phyloP scores from a whole-genome alignment of 2,888 invertebrate species.

The Drosophila birchii region DNA sequence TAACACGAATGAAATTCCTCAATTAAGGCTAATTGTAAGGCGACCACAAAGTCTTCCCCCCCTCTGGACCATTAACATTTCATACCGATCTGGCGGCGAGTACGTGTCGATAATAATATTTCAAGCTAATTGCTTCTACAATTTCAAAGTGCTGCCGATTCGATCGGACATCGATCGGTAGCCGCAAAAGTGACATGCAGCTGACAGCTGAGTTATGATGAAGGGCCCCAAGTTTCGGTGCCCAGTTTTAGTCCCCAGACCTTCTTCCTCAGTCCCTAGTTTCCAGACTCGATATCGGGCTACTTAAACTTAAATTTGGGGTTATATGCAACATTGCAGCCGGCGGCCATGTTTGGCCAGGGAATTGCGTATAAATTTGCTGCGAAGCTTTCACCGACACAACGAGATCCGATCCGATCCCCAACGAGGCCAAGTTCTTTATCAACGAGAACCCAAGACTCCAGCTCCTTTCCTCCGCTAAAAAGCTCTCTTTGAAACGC shows the following conservation, averaged over 20 bases:
- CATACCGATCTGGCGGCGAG: constrained; percentile 41
- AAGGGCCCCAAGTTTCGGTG: constrained; percentile 39
- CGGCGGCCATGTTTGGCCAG: constrained; percentile 67
- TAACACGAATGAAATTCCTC: constrained; percentile 74
- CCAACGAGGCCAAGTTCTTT: constrained; percentile 50
- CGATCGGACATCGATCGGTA: constrained; percentile 71
- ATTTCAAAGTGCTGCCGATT: constrained; percentile 64
- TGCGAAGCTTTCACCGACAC: constrained; percentile 70
- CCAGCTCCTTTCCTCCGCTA: background rate
- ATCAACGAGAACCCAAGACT: constrained; percentile 36
- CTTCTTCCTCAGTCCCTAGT: background rate
- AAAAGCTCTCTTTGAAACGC: constrained; percentile 35
- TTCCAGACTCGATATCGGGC: constrained; percentile 23
- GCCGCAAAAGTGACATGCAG: constrained; percentile 82
- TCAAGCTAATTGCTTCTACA: constrained; percentile 76
- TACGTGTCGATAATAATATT: constrained; percentile 81
- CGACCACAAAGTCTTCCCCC: constrained; percentile 46
- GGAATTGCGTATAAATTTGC: constrained; percentile 73
- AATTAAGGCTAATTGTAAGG: constrained; percentile 79
- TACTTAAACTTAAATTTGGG: constrained; percentile 48
- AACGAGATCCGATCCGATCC: constrained; percentile 33
- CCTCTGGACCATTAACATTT: constrained; percentile 18
- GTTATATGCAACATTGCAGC: constrained; percentile 45
- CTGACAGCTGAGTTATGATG: constrained; percentile 81
- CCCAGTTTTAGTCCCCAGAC: background rate